Evolutionary conservation across 2,888 invertebrate species (phyloP).

Genomic region (Lasioglossum zephyrum): DNA sequence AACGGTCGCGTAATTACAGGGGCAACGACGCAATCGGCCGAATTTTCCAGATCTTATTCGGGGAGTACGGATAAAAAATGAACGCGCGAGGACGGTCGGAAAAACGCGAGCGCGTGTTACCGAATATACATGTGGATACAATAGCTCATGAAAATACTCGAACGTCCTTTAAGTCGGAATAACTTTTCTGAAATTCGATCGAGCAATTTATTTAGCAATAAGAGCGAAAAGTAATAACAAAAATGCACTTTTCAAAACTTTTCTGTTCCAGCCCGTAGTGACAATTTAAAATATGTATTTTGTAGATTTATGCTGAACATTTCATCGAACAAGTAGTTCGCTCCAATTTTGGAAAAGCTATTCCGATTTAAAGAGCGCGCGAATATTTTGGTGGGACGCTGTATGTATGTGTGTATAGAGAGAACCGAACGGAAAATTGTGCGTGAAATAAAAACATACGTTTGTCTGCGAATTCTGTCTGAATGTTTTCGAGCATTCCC

Average conservation of each 20-base stretch:
- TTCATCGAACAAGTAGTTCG: background rate
- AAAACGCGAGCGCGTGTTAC: background rate
- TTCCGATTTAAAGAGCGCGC: background rate
- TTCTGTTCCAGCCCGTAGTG: too few relatives aligned
- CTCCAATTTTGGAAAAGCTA: background rate
- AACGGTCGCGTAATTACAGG: background rate
- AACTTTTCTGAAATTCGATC: background rate
- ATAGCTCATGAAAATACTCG: background rate
- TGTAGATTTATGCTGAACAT: background rate
- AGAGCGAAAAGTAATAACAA: too few relatives aligned
- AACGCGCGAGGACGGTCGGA: background rate
- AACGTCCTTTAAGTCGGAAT: background rate
- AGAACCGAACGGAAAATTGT: conserved; percentile 19
- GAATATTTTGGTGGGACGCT: background rate
- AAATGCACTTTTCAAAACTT: too few relatives aligned
- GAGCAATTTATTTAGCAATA: background rate
- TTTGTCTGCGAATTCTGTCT: conserved; percentile 49
- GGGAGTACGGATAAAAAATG: background rate
- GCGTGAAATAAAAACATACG: conserved; percentile 64
- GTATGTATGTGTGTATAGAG: background rate
- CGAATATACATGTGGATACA: background rate
- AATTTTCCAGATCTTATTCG: background rate
- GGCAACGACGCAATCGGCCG: background rate
- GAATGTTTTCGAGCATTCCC: conserved; percentile 59
- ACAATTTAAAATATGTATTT: background rate